Base-by-base conservation (phyloP, 2,113 vertebrate species). In the Lepisosteus oculatus region DNA sequence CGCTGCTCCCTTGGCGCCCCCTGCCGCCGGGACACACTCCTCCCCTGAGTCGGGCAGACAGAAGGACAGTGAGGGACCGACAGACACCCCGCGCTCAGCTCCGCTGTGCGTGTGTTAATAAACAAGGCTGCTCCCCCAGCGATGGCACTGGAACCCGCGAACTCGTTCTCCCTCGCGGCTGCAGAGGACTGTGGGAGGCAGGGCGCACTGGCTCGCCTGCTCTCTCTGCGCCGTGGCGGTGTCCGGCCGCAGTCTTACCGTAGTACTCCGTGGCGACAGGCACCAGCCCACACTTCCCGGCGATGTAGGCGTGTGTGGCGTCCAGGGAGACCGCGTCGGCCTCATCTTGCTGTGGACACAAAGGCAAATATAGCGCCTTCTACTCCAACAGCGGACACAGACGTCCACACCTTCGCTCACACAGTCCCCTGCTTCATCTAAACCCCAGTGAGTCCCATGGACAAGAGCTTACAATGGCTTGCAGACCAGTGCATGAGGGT, bases 201-300 rank as follows among this genome's bases (percentile, higher is more conserved):
- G 29, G 1, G 29, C 29, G 29, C 29, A 29, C 29, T 29, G 29
- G 29, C 29, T 59, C 13, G 5, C 57, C 14, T n/a, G 5, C 12
- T 15, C 57, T 59, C 57, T 59, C 4, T 13, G 12, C 14, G 12
- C 57, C 63, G 13, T 7, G 9, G 17, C 29, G 62, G 14, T 43
- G 47, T 29, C 29, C 29, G 12, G 3, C 3, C 1, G 0, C 3
- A 17, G n/a, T 75, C 90, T 87, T 77, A 95, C 95, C 94, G 73
- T 95, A 96, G 84, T 93, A 94, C 79, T 97, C 95, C 5, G 91
- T 88, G 69, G 92, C 93, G 13, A 95, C 94, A 13, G 95, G 94
- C 61, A 93, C 93, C 45, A 97, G 87, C 8, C 93, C 94, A 78
- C 94, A 97, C 77, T 81, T 94, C 43, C 91, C 93, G 70, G 94